A percentile compares a stretch with the other conserved stretches of the same genome.
Evolutionary conservation across 2,797 vertebrate genomes (phyloP).

Genomic region (Acanthornis magna): DNA sequence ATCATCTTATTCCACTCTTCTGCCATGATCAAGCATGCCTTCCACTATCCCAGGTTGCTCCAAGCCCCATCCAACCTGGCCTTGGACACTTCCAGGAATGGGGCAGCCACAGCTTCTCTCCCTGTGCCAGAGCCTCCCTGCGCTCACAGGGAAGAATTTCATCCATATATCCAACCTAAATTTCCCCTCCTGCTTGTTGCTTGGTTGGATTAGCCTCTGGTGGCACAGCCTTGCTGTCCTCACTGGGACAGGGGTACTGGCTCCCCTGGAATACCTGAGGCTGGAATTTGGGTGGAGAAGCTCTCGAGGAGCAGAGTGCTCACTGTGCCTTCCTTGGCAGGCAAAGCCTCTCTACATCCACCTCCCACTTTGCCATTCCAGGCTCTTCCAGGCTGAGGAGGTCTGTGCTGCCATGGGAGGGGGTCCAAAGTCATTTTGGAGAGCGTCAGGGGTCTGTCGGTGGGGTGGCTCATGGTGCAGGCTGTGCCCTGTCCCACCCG

Average conservation of each 20-base stretch:
- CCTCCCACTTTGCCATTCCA: neutral
- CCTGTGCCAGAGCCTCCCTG: neutral
- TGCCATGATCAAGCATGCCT: neutral
- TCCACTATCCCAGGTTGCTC: neutral
- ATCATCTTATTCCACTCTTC: neutral
- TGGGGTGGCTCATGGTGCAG: neutral
- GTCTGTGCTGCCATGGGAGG: neutral
- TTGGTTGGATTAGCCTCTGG: neutral
- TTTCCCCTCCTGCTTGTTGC: neutral
- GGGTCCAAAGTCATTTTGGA: neutral
- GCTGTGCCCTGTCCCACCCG: accelerated
- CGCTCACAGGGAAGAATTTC: neutral
- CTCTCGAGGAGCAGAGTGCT: neutral
- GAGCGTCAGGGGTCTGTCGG: too few relatives aligned
- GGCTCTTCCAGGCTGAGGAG: neutral
- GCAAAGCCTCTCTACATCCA: neutral
- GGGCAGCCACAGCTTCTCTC: neutral
- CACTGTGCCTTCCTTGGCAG: neutral
- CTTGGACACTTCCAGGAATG: neutral
- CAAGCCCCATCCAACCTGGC: neutral
- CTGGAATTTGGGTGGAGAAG: neutral
- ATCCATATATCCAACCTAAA: neutral
- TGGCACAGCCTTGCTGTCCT: neutral
- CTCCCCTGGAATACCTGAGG: neutral
- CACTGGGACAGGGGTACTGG: neutral